Evolutionary conservation across 2,797 vertebrate species (phyloP).

Genomic region (Masticophis lateralis): DNA sequence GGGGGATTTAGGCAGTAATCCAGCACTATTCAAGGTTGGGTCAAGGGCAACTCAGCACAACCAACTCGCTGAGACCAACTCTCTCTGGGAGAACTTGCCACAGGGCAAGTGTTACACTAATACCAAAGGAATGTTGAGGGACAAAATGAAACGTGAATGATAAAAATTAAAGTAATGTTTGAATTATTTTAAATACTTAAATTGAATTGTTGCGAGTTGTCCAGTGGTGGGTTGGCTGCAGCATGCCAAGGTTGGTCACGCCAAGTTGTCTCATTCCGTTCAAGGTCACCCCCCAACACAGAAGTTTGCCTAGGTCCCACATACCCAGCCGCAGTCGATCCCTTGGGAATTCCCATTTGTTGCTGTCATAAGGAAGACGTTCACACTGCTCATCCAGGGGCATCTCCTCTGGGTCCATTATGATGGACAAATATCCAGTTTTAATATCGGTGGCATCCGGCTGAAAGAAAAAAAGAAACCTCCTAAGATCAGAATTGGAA

Average conservation of each 20-base stretch:
- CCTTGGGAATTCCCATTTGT: constrained; percentile 93
- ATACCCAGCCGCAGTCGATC: constrained; percentile 88
- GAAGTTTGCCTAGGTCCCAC: neutral
- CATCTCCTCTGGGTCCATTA: constrained; percentile 92
- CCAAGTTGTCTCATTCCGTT: neutral
- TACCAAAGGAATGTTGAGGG: neutral
- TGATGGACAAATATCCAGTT: constrained; percentile 89
- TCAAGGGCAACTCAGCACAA: neutral
- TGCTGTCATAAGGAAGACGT: constrained; percentile 89
- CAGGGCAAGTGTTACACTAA: neutral
- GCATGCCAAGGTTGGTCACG: neutral
- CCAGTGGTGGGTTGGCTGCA: neutral
- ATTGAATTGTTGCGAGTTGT: neutral
- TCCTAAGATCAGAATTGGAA: neutral
- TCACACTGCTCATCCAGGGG: constrained; percentile 90
- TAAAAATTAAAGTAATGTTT: neutral
- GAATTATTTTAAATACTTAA: neutral
- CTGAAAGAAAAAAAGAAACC: constrained; percentile 42
- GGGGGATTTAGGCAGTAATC: neutral
- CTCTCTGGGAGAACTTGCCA: neutral
- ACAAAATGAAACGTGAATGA: neutral
- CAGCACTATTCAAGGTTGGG: rapidly evolving
- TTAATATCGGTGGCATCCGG: constrained; percentile 87
- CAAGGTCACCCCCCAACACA: neutral
- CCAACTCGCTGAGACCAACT: neutral